phyloP scores from a whole-genome alignment of 2,797 vertebrate species.

The Arrhamphus sclerolepis region DNA sequence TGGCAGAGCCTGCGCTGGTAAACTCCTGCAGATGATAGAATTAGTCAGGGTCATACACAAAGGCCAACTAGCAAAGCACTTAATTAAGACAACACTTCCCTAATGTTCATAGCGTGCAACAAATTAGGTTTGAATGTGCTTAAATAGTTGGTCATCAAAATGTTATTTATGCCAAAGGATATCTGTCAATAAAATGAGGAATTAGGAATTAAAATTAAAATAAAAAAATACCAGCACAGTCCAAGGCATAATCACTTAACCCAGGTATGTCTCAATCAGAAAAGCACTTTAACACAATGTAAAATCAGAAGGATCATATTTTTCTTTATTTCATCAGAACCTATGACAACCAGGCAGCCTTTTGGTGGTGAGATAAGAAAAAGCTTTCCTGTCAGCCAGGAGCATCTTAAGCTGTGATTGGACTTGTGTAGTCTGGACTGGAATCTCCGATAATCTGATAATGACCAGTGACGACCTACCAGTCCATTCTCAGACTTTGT shows the following conservation, averaged over 20 bases:
- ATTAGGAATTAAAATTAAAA: no score
- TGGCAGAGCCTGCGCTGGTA: slow-evolving; percentile 94
- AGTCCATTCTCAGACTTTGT: slow-evolving; percentile 97
- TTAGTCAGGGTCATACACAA: not conserved
- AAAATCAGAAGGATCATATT: no score
- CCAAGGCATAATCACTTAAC: no score
- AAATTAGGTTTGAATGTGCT: not conserved
- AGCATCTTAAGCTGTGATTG: slow-evolving; percentile 36
- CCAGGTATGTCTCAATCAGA: no score
- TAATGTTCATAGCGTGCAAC: not conserved
- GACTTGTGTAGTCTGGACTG: slow-evolving; percentile 18
- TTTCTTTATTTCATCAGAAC: no score
- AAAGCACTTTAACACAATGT: no score
- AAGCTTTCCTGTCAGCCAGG: slow-evolving; percentile 9
- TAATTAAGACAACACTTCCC: not conserved
- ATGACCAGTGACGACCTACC: slow-evolving; percentile 81
- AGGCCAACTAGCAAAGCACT: not conserved
- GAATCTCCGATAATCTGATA: slow-evolving; percentile 33
- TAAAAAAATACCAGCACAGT: no score
- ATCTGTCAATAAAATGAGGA: no score
- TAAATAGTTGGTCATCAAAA: no score
- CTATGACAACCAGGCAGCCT: not conserved
- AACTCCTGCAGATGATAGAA: slow-evolving; percentile 85
- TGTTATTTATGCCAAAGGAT: no score
- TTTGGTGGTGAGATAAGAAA: slow-evolving; percentile 27